Evolutionary conservation across 2,797 vertebrate genomes (phyloP).

Genomic region (Molothrus aeneus): DNA sequence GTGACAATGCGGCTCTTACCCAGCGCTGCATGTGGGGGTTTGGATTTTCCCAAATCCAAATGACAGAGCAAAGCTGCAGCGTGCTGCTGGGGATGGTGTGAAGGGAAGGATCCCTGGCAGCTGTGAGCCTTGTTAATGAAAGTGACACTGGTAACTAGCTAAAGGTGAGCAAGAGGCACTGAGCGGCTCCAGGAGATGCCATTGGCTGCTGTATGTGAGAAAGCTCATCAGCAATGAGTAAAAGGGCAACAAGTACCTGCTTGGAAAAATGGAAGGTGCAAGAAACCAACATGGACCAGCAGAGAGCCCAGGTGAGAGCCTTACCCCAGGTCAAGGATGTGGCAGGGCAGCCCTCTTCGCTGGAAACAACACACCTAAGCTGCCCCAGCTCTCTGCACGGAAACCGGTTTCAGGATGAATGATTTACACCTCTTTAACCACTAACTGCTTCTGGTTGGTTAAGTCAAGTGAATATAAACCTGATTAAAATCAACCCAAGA

Average conservation of each 20-base stretch:
- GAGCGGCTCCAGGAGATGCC: neutral
- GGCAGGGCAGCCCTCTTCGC: neutral
- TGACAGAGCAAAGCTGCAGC: neutral
- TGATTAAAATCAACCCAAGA: neutral
- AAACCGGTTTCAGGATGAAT: neutral
- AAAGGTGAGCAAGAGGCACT: neutral
- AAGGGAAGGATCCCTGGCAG: neutral
- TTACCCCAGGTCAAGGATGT: neutral
- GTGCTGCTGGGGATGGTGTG: neutral
- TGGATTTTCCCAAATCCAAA: neutral
- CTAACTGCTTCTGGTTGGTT: neutral
- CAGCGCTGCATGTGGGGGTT: neutral
- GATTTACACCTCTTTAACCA: neutral
- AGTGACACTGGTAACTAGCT: neutral
- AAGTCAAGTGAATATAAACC: neutral
- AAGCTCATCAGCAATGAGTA: fast-evolving
- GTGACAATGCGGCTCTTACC: neutral
- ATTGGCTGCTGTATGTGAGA: neutral
- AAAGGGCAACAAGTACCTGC: neutral
- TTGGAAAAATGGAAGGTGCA: neutral
- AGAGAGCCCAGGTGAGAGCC: neutral
- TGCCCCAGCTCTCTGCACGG: neutral
- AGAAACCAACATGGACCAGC: fast-evolving
- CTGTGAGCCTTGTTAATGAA: neutral
- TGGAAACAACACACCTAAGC: neutral